phyloP scores from a whole-genome alignment of 2,888 invertebrate genomes.

The Spodoptera littoralis region DNA sequence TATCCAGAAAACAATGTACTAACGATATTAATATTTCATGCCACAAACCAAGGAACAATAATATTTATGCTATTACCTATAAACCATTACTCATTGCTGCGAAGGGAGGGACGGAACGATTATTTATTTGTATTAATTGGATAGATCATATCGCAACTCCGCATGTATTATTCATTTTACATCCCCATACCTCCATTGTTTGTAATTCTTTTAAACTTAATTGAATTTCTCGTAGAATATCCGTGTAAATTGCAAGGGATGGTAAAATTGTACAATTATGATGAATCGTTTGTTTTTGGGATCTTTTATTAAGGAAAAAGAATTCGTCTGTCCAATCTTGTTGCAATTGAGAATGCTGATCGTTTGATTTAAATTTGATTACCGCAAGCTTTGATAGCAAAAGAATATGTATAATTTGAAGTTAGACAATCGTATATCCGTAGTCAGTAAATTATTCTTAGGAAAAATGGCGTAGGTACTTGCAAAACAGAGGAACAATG shows the following conservation, averaged over 20 bases:
- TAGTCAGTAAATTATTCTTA: not conserved
- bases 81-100: conserved; percentile 26
- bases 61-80: conserved; percentile 20
- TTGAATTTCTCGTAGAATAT: conserved; percentile 42
- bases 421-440: no score
- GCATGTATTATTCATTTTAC: conserved; percentile 52
- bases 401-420: no score
- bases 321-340: not conserved
- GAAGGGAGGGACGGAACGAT: conserved; percentile 66
- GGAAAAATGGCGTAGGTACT: conserved; percentile 22
- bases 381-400: no score
- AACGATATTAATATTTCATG: conserved; percentile 13
- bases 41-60: conserved; percentile 13
- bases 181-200: conserved; percentile 30
- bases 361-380: no score
- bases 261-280: conserved; percentile 4
- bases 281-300: conserved; percentile 12
- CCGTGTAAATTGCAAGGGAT: conserved; percentile 3
- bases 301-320: not conserved
- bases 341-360: no score
- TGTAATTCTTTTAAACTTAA: conserved; percentile 45
- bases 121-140: conserved; percentile 65
- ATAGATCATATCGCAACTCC: conserved; percentile 52
- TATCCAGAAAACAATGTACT: not conserved
- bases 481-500: conserved; percentile 36